Percentiles rank a stretch among this genome's conserved stretches.
Conservation (phyloP, 2,888 invertebrate genomes). For the Stenolophus ochropezus region DNA sequence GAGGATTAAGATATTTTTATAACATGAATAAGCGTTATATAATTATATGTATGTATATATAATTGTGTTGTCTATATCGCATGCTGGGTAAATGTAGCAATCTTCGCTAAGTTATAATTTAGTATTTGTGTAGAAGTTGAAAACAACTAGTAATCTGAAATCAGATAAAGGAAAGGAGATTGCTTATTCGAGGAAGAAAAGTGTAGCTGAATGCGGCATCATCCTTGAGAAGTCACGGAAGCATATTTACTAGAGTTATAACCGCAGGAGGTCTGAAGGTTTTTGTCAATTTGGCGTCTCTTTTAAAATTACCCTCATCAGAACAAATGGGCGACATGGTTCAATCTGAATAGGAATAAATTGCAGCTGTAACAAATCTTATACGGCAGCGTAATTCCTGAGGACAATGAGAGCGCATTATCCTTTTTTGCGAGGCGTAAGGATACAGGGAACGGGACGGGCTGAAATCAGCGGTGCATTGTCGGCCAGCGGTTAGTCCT, state of each 20-base stretch:
- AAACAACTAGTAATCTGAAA: slow-evolving; percentile 15
- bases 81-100: neutral
- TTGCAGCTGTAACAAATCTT: slow-evolving; percentile 59
- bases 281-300: slow-evolving; percentile 39
- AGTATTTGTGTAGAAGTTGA: neutral
- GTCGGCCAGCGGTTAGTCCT: slow-evolving; percentile 54
- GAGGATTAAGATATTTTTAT: too few relatives aligned
- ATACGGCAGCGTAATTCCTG: slow-evolving; percentile 31
- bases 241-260: slow-evolving; percentile 36
- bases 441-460: slow-evolving; percentile 42
- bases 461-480: slow-evolving; percentile 56
- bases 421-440: slow-evolving; percentile 34
- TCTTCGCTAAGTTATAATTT: neutral
- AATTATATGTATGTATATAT: too few relatives aligned
- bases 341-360: slow-evolving; percentile 60
- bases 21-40: too few relatives aligned
- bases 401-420: slow-evolving; percentile 45
- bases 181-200: neutral
- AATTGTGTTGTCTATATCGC: neutral
- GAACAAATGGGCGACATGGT: slow-evolving; percentile 34
- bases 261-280: slow-evolving; percentile 16
- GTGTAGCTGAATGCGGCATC: neutral
- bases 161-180: neutral
- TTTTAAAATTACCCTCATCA: slow-evolving; percentile 51
- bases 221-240: slow-evolving; percentile 15